phyloP scores from a whole-genome alignment of 2,888 invertebrate species.

The Scaptodrosophila latifasciaeformis region DNA sequence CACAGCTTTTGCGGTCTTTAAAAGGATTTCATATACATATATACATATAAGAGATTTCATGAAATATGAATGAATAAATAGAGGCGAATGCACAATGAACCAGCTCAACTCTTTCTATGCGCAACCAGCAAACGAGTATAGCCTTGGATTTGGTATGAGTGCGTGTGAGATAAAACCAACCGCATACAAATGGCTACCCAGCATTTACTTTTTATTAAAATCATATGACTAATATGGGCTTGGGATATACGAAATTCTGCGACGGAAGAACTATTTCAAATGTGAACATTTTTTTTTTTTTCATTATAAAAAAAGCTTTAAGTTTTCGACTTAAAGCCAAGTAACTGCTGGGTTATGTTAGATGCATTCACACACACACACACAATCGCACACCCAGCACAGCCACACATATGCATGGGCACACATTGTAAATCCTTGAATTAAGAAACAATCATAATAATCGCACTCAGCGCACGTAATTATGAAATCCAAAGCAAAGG shows the following conservation, averaged over 20 bases:
- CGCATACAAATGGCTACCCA: no score
- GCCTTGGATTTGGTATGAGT: background rate
- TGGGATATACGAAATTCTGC: no score
- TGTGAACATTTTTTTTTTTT: no score
- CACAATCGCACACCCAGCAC: background rate
- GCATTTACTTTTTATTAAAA: no score
- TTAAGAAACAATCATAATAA: constrained; percentile 69
- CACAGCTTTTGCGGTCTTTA: constrained; percentile 21
- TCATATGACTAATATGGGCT: no score
- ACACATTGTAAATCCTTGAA: constrained; percentile 51
- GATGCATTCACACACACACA: background rate
- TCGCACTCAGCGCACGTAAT: constrained; percentile 62
- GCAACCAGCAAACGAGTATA: background rate
- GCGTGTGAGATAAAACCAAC: constrained; percentile 1
- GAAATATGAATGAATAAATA: constrained; percentile 27
- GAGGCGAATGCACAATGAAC: constrained; percentile 30
- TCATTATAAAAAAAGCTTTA: no score
- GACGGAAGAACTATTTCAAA: no score
- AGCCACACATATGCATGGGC: constrained; percentile 21
- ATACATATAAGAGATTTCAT: constrained; percentile 12
- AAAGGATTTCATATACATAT: constrained; percentile 21
- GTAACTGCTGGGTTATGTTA: no score
- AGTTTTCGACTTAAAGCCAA: no score
- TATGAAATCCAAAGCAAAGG: constrained; percentile 42
- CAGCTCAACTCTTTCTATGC: constrained; percentile 3